phyloP scores from a whole-genome alignment of 2,888 invertebrate genomes.

The Pemphredon lugubris region DNA sequence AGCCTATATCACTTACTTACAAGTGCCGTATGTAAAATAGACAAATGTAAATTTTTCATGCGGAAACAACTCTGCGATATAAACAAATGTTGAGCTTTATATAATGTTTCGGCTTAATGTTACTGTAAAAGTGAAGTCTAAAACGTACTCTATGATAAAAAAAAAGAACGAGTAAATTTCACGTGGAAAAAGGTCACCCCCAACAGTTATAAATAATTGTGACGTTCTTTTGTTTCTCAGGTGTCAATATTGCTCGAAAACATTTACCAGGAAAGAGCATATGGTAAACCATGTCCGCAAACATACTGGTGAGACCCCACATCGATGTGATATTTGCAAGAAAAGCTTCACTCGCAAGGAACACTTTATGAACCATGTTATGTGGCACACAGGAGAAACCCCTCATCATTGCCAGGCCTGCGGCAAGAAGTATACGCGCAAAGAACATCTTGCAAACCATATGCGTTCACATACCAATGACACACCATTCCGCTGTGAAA shows the following conservation, averaged over 20 bases:
- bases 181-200: background rate
- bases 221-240: constrained; percentile 73
- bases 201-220: constrained; percentile 1
- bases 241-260: constrained; percentile 89
- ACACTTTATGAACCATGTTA: constrained; percentile 90
- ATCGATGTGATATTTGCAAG: constrained; percentile 89
- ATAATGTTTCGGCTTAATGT: too few species aligned
- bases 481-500: constrained; percentile 93
- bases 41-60: too few species aligned
- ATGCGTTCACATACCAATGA: constrained; percentile 94
- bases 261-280: constrained; percentile 89
- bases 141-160: too few species aligned
- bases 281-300: constrained; percentile 90
- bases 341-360: constrained; percentile 90
- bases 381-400: constrained; percentile 93
- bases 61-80: too few species aligned
- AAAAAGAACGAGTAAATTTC: too few species aligned
- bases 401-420: constrained; percentile 94
- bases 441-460: constrained; percentile 94
- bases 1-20: too few species aligned
- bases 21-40: too few species aligned
- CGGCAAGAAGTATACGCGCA: constrained; percentile 93
- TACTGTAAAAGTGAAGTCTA: too few species aligned
- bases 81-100: too few species aligned
- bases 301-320: constrained; percentile 89